Conservation (phyloP, 2,888 invertebrate species). For the Chouioia cunea region DNA sequence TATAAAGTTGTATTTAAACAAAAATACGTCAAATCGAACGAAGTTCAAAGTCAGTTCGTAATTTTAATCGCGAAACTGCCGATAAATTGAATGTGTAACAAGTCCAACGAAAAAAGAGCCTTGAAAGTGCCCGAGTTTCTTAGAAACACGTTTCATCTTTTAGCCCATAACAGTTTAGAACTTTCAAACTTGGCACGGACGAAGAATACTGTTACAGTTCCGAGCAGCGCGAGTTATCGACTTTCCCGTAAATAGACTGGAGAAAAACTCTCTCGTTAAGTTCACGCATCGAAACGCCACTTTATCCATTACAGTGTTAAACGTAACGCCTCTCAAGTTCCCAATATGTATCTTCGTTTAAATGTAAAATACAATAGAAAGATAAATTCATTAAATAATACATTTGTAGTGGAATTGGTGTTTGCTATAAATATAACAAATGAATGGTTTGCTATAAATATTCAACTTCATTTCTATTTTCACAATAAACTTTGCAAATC, state of each 20-base stretch:
- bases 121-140: constrained; percentile 19
- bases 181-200: constrained; percentile 25
- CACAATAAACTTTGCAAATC: too few species aligned
- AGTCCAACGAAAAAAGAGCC: constrained; percentile 20
- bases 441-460: too few species aligned
- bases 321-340: too few species aligned
- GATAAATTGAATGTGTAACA: constrained; percentile 35
- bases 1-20: too few species aligned
- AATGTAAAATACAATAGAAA: too few species aligned
- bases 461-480: too few species aligned
- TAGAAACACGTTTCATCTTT: constrained; percentile 34
- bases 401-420: too few species aligned
- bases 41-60: constrained; percentile 21
- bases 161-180: constrained; percentile 29
- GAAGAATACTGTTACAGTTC: constrained; percentile 7
- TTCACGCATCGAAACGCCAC: too few species aligned
- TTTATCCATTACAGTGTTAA: too few species aligned
- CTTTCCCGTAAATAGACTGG: neutral
- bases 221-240: constrained; percentile 13
- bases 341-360: too few species aligned
- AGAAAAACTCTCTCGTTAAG: neutral
- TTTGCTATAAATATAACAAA: too few species aligned
- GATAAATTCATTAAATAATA: too few species aligned
- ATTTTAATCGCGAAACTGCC: constrained; percentile 27
- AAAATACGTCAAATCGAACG: neutral